Evolutionary conservation across 2,113 vertebrate species (phyloP).

Genomic region (Apeltes quadracus): DNA sequence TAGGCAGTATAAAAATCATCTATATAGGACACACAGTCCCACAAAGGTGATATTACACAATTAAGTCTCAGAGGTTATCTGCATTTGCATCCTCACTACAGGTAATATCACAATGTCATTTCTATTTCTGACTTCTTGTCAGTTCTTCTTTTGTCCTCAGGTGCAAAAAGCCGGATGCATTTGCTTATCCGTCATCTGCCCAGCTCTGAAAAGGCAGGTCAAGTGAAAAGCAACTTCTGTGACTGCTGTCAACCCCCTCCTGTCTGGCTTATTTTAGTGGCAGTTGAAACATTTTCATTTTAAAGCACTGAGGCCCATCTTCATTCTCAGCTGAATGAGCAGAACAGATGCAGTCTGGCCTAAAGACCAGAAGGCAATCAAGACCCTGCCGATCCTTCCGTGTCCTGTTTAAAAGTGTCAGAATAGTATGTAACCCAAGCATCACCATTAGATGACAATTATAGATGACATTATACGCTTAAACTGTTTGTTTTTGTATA

Average conservation of each 20-base stretch:
- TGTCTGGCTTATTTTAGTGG: neutral
- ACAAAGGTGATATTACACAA: neutral
- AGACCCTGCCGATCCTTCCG: conserved; percentile 4
- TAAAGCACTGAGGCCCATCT: conserved; percentile 18
- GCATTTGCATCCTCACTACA: neutral
- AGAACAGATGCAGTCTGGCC: conserved; percentile 21
- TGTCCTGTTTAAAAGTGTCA: neutral
- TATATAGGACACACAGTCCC: neutral
- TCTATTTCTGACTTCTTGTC: conserved; percentile 1
- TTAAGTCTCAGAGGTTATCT: neutral
- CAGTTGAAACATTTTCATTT: conserved; percentile 37
- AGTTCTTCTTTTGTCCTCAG: neutral
- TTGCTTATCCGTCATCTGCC: conserved; percentile 11
- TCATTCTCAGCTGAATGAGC: conserved; percentile 39
- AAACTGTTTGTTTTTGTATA: neutral
- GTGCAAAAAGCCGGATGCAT: conserved; percentile 1
- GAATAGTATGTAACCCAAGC: neutral
- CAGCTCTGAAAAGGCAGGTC: conserved; percentile 27
- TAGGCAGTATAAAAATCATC: neutral
- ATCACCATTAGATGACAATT: neutral
- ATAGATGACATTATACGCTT: neutral
- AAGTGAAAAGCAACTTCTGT: conserved; percentile 18
- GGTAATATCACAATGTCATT: neutral
- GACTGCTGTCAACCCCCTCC: conserved; percentile 7
- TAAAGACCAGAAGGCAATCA: conserved; percentile 14